A percentile compares a stretch with the other conserved stretches of the same genome.
Conservation (phyloP, 2,113 vertebrate species). For the Gymnarchus niloticus region DNA sequence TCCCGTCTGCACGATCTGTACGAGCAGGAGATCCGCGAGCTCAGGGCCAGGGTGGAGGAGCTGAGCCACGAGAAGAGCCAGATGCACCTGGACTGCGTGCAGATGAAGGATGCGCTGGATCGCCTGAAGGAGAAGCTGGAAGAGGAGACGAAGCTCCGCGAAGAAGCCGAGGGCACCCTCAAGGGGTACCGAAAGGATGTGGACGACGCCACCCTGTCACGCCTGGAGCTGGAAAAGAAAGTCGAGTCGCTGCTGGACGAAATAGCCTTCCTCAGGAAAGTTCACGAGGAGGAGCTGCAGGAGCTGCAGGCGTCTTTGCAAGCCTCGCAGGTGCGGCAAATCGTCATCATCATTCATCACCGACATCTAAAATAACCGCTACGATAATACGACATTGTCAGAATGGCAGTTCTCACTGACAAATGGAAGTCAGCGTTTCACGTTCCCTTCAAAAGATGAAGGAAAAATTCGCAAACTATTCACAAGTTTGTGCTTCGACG, state of each 20-base stretch:
- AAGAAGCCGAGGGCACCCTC: conserved; percentile 64
- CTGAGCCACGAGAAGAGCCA: conserved; percentile 69
- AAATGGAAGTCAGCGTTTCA: background rate
- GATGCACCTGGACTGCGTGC: conserved; percentile 68
- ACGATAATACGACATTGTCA: background rate
- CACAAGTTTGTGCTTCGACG: background rate
- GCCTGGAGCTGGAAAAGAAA: conserved; percentile 70
- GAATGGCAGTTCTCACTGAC: background rate
- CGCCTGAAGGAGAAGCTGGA: conserved; percentile 60
- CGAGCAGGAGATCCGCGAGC: conserved; percentile 70
- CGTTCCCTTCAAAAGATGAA: background rate
- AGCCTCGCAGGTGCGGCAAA: conserved; percentile 59
- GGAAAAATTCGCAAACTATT: background rate
- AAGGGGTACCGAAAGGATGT: conserved; percentile 64
- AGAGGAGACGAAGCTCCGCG: conserved; percentile 58
- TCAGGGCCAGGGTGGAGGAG: conserved; percentile 63
- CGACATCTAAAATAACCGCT: background rate
- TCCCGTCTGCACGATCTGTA: conserved; percentile 71
- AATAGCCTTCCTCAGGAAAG: conserved; percentile 70
- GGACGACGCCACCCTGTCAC: conserved; percentile 63
- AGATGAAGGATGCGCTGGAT: conserved; percentile 62
- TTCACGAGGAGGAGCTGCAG: conserved; percentile 70
- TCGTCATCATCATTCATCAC: background rate
- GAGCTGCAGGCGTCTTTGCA: conserved; percentile 68
- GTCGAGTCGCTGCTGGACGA: conserved; percentile 72